Base-by-base conservation (phyloP, 2,113 vertebrate species). In the Entelurus aequoreus region DNA sequence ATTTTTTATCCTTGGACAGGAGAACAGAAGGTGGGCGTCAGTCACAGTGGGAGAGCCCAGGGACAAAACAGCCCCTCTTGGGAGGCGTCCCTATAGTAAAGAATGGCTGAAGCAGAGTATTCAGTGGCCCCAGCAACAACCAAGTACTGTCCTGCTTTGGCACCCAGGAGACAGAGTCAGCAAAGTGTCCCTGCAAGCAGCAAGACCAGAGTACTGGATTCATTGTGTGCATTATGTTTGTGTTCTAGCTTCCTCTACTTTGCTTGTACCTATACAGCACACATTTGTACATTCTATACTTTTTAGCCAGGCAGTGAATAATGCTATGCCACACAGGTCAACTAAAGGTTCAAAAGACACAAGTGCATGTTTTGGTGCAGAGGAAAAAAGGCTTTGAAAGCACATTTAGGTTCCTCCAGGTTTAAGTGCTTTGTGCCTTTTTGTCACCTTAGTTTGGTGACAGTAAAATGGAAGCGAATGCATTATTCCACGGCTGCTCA, bases 11-110 rank as follows among this genome's bases (percentile, higher is more conserved):
- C 80, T 74, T 84, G 55, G 66, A 46, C 68, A 63, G 76, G 76
- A 77, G 88, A 89, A 87, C 88, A 90, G 85, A 91, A 88, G 88
- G 88, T 86, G 84, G 84, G 83, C 49, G 82, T 89, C 88, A 88
- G 80, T 87, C 81, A 81, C 83, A 74, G 76, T 28, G 53, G 84
- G 76, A 62, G 80, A 74, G 83, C 76, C 67, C 73, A 46, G 82
- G 72, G 80, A 86, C 74, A 28, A 74, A 56, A 58, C 79, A 54
- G 77, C 78, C 73, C 75, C 90, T 78, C 79, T 75, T 53, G 83
- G 88, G 88, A 90, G 74, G 83, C 84, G 88, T 87, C 89, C 88
- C 83, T 61, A 15, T 9, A 48, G 84, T 62, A 80, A 78, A 86
- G 84, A 91, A 90, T 75, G 74, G 89, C 90, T 89, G 89, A 90